A percentile compares a stretch with the other conserved stretches of the same genome.
phyloP scores from a whole-genome alignment of 2,113 vertebrate genomes.

The Gobius niger region DNA sequence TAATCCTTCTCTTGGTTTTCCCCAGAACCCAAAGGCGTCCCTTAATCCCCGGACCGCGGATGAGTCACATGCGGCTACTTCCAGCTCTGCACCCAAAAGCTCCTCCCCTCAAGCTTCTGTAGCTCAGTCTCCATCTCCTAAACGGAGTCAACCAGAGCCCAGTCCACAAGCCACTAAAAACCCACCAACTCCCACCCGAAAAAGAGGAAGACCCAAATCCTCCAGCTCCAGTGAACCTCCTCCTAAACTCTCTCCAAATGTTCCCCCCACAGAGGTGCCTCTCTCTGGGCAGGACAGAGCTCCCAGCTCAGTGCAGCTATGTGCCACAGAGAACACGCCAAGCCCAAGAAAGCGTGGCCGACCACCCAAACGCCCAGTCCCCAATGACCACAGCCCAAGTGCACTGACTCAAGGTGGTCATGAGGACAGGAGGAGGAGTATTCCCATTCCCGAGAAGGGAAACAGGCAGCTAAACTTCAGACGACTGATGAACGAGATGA shows the following conservation, averaged over 20 bases:
- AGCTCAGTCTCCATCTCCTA: constrained; percentile 60
- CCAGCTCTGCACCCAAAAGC: constrained; percentile 36
- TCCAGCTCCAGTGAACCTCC: constrained; percentile 47
- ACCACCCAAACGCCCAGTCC: constrained; percentile 85
- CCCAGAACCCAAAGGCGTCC: constrained; percentile 52
- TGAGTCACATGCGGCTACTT: constrained; percentile 48
- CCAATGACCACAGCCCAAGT: constrained; percentile 47
- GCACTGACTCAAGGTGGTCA: constrained; percentile 54
- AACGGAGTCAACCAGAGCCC: constrained; percentile 50
- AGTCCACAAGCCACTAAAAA: constrained; percentile 44
- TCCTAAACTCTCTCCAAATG: constrained; percentile 75
- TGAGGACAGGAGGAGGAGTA: constrained; percentile 70
- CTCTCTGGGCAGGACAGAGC: constrained; percentile 77
- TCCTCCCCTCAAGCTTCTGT: constrained; percentile 37
- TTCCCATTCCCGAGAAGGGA: constrained; percentile 78
- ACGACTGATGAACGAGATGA: constrained; percentile 94
- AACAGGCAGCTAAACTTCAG: constrained; percentile 89
- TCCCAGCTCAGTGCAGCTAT: constrained; percentile 71
- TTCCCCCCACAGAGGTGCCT: constrained; percentile 80
- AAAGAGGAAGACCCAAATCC: constrained; percentile 83
- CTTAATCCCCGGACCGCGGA: constrained; percentile 50
- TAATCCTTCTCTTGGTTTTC: constrained; percentile 48
- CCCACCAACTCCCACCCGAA: constrained; percentile 64
- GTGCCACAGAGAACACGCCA: constrained; percentile 61
- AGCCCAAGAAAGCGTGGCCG: constrained; percentile 89